Conservation (phyloP, 2,888 invertebrate species). For the Nephrotoma appendiculata region DNA sequence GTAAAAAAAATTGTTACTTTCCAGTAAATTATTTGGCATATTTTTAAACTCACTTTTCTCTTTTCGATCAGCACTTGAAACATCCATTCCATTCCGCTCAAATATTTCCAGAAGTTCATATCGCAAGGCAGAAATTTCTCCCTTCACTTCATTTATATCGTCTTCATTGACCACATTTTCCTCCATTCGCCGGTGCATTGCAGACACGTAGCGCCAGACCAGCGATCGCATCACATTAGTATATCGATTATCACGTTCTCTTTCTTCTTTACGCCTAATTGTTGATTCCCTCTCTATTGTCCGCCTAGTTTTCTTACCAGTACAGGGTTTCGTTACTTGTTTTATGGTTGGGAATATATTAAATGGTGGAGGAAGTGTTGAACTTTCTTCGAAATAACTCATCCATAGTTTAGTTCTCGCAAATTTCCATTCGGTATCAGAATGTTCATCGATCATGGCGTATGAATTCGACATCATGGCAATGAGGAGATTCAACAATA, state of each 20-base stretch:
- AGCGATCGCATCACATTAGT: constrained; percentile 76
- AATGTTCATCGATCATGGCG: constrained; percentile 81
- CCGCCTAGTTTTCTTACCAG: constrained; percentile 34
- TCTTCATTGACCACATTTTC: constrained; percentile 84
- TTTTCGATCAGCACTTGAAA: constrained; percentile 54
- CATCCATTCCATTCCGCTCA: constrained; percentile 75
- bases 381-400: constrained; percentile 86
- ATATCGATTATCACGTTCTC: constrained; percentile 54
- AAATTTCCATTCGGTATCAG: constrained; percentile 95
- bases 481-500: constrained; percentile 82
- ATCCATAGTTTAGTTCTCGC: constrained; percentile 89
- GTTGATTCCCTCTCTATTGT: constrained; percentile 27
- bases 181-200: constrained; percentile 70
- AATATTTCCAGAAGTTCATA: constrained; percentile 86
- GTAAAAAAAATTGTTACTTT: not conserved
- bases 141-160: constrained; percentile 85
- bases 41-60: constrained; percentile 50
- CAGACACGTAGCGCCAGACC: constrained; percentile 84
- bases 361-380: constrained; percentile 85
- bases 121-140: constrained; percentile 81
- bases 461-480: constrained; percentile 99
- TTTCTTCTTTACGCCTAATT: constrained; percentile 42
- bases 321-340: constrained; percentile 49
- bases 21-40: not conserved
- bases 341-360: constrained; percentile 86